Conservation (phyloP, 2,113 vertebrate genomes). For the Oreochromis tanganicae region DNA sequence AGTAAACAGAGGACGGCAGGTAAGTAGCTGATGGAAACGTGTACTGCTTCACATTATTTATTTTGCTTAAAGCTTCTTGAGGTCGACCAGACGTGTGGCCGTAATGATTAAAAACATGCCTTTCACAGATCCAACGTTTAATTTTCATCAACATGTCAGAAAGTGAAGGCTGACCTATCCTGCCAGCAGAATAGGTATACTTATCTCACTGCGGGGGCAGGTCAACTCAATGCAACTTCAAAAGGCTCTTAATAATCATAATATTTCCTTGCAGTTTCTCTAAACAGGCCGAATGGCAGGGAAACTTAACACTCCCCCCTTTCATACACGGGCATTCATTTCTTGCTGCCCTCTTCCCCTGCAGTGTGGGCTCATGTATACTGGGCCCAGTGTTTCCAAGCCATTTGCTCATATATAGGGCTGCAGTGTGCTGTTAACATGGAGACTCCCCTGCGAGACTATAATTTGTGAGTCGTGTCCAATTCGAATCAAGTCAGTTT, state of each 20-base stretch:
- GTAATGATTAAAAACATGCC: not conserved
- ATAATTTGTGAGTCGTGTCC: slow-evolving; percentile 59
- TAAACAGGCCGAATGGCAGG: slow-evolving; percentile 3
- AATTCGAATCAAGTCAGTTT: slow-evolving; percentile 30
- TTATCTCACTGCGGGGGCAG: slow-evolving; percentile 29
- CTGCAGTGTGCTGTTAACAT: slow-evolving; percentile 44
- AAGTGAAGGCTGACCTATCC: not conserved
- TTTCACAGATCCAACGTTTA: not conserved
- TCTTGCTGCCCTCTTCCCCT: slow-evolving; percentile 11
- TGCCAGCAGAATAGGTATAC: not conserved
- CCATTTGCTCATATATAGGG: slow-evolving; percentile 20
- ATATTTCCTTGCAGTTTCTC: slow-evolving; percentile 24
- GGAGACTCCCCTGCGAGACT: slow-evolving; percentile 34
- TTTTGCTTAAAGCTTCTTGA: not conserved
- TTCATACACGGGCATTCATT: slow-evolving; percentile 18
- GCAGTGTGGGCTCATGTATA: slow-evolving; percentile 31
- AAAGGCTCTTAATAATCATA: slow-evolving; percentile 24
- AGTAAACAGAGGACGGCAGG: not conserved
- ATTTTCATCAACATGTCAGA: not conserved
- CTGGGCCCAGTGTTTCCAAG: slow-evolving; percentile 41
- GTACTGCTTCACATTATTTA: not conserved
- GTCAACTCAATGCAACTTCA: slow-evolving; percentile 27
- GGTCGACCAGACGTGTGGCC: not conserved
- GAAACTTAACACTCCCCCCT: slow-evolving; percentile 30
- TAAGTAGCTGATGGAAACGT: not conserved